These are phyloP conservation scores for Oplegnathus fasciatus DNA, from an alignment of 2,113 vertebrate species.

Conservation along the genomic window DNA sequence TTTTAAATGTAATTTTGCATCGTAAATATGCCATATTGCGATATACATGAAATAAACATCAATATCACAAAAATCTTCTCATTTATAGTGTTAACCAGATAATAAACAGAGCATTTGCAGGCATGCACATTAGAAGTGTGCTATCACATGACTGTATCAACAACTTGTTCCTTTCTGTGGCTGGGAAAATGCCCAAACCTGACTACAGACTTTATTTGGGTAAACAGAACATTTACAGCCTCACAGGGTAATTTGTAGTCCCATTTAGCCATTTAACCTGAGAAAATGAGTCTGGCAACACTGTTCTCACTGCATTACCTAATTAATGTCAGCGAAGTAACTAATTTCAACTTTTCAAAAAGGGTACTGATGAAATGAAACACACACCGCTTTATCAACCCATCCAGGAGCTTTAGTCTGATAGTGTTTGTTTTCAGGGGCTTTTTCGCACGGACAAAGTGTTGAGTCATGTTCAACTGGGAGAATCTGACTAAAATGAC, in stretches of 20 bases:
- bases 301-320: background rate
- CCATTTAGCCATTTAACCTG: conserved; percentile 8
- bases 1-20: no score
- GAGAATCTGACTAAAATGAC: background rate
- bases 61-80: background rate
- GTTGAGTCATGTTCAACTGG: background rate
- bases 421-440: background rate
- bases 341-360: background rate
- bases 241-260: background rate
- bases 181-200: background rate
- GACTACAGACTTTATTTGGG: background rate
- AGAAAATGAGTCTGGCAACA: conserved; percentile 8
- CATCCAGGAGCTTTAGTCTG: background rate
- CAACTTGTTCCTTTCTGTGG: background rate
- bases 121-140: background rate
- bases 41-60: background rate
- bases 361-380: background rate
- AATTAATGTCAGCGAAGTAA: conserved; percentile 1
- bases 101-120: background rate
- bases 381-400: background rate
- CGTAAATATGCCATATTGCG: background rate
- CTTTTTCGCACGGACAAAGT: background rate
- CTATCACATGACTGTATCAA: background rate
- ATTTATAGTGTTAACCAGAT: background rate
- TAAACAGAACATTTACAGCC: background rate